Conservation (phyloP, 1,140 invertebrate species). For the Lepidurus arcticus region DNA sequence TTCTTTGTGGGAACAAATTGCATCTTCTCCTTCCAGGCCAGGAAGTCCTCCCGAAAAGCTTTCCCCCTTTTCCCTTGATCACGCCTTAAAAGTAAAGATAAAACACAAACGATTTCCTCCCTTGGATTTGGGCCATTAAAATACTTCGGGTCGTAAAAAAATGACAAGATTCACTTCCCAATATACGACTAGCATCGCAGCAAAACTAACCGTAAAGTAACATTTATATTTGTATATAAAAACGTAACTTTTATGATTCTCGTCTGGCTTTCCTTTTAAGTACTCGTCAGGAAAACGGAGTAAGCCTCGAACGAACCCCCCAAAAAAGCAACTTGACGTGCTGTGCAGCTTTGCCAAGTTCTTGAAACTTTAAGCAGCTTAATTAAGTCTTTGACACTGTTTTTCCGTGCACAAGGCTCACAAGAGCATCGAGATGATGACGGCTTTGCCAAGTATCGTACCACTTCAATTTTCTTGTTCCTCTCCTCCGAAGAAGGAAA, state of each 20-base stretch:
- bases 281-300: too few relatives aligned
- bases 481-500: neutral
- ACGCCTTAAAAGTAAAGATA: neutral
- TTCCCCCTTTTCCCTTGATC: neutral
- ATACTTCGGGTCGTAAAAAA: too few relatives aligned
- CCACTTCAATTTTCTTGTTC: neutral
- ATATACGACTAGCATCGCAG: too few relatives aligned
- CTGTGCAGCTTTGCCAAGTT: neutral
- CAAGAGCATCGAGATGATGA: neutral
- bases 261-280: too few relatives aligned
- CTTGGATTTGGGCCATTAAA: neutral
- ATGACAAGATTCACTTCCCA: too few relatives aligned
- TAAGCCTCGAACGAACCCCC: neutral
- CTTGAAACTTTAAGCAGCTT: neutral
- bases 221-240: too few relatives aligned
- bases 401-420: neutral
- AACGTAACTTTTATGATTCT: too few relatives aligned
- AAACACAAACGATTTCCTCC: neutral
- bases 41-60: neutral
- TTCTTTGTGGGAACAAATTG: constrained; percentile 15
- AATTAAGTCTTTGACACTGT: constrained; percentile 9
- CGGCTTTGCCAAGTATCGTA: neutral
- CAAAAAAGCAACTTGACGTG: neutral
- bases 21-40: neutral
- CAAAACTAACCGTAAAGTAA: too few relatives aligned